These are phyloP conservation scores for Gymnoscopelus microlampas DNA, from an alignment of 2,797 vertebrate genomes.

Conservation along the genomic window DNA sequence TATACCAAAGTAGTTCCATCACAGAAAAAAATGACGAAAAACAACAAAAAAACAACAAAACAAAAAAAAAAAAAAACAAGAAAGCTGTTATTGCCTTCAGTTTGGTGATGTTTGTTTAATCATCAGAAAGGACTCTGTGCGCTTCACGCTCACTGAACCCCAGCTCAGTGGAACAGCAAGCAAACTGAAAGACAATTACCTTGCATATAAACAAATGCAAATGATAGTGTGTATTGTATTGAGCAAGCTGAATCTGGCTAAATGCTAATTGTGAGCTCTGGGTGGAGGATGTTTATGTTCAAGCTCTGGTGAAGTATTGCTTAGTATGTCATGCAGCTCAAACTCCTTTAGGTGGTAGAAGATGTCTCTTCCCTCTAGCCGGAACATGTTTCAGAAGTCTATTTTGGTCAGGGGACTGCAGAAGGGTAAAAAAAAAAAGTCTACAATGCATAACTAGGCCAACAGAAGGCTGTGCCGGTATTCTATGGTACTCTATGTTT, in stretches of 20 bases:
- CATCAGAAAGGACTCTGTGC: conserved; percentile 49
- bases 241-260: conserved; percentile 73
- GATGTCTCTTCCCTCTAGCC: conserved; percentile 65
- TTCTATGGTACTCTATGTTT: conserved; percentile 59
- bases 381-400: conserved; percentile 72
- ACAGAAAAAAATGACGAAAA: conserved; percentile 38
- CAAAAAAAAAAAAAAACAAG: conserved; percentile 27
- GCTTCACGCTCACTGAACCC: conserved; percentile 42
- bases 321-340: conserved; percentile 70
- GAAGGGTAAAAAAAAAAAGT: conserved; percentile 62
- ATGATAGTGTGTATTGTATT: conserved; percentile 61
- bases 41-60: conserved; percentile 24
- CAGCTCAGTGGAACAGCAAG: conserved; percentile 46
- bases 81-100: conserved; percentile 55
- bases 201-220: conserved; percentile 65
- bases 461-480: conserved; percentile 57
- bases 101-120: conserved; percentile 66
- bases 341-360: conserved; percentile 68
- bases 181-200: conserved; percentile 58
- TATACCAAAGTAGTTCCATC: conserved; percentile 82
- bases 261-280: conserved; percentile 75
- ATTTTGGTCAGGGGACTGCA: conserved; percentile 76
- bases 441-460: conserved; percentile 70
- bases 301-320: conserved; percentile 74
- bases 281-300: conserved; percentile 69